Base-by-base conservation (phyloP, 2,888 invertebrate species). In the Chrysolina haemoptera region DNA sequence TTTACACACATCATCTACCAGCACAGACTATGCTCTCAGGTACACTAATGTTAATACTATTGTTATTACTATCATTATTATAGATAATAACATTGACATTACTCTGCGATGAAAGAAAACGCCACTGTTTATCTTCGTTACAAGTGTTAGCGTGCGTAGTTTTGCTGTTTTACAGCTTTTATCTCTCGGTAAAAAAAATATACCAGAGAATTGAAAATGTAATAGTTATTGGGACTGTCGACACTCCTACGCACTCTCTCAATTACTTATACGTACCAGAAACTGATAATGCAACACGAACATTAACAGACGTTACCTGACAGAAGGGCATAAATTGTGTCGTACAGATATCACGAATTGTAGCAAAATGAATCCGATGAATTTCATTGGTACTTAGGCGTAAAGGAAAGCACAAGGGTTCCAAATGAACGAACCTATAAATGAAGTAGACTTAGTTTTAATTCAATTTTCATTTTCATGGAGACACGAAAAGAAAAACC, bases 241-340 rank as follows among this genome's bases (percentile, higher is more conserved):
- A 55, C 55, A 55, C 55, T 55, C 55, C 55, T 55, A 55, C 55
- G 55, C 55, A 55, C 22, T 14, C 55, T 55, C 55, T 55, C 55
- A 55, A 55, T 55, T 55, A 55, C 55, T 55, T 55, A 11, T 22
- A 55, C 55, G 18, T 5, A 55, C 20, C 22, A 55, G 16, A 55
- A 55, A 55, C 55, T 55, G 55, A 55, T 55, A 55, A 55, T 55
- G 20, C 11, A 55, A 55, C 55, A 55, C 55, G 55, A 55, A 55
- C 55, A 55, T 55, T 55, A 20, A 55, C 55, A 55, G 55, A 22
- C 55, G 20, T 55, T 55, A 16, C 12, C 55, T 14, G 22, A 20
- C 20, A 55, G 20, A 22, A 55, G 16, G 22, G 22, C 22, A 22
- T 55, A 55, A 18, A 55, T 22, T 55, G 55, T 22, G 6, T 55